Evolutionary conservation across 2,797 vertebrate species (phyloP).

Genomic region (Phoebastria nigripes): DNA sequence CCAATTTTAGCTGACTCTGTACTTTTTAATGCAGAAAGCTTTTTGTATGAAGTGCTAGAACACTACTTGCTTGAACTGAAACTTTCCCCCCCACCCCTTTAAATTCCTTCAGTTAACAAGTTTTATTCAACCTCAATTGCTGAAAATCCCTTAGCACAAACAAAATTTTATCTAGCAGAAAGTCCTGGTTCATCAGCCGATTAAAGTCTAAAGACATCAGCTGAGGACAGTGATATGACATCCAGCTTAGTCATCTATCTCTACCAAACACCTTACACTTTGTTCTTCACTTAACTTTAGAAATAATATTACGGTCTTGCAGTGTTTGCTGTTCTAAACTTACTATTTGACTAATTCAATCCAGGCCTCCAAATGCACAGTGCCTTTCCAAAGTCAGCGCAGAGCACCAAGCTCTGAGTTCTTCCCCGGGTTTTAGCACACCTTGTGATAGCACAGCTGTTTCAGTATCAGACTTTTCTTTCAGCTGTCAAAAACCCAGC

Average conservation of each 20-base stretch:
- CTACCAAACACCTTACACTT: not conserved
- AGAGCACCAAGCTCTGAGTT: not conserved
- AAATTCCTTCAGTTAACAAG: not conserved
- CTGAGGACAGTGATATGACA: not conserved
- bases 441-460: not conserved
- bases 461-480: not conserved
- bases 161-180: not conserved
- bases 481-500: conserved; percentile 11
- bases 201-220: not conserved
- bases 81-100: accelerated
- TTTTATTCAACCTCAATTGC: not conserved
- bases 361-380: not conserved
- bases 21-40: not conserved
- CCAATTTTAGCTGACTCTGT: not conserved
- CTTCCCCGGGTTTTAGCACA: not conserved
- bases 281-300: not conserved
- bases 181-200: not conserved
- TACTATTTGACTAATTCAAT: not conserved
- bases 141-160: not conserved
- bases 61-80: not conserved
- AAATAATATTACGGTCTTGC: not conserved
- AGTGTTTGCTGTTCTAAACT: not conserved
- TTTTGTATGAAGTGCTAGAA: not conserved
- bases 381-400: not conserved
- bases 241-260: not conserved